Percentiles rank a stretch among this genome's conserved stretches.
Conservation (phyloP, 2,888 invertebrate genomes). For the Eulithis prunata region DNA sequence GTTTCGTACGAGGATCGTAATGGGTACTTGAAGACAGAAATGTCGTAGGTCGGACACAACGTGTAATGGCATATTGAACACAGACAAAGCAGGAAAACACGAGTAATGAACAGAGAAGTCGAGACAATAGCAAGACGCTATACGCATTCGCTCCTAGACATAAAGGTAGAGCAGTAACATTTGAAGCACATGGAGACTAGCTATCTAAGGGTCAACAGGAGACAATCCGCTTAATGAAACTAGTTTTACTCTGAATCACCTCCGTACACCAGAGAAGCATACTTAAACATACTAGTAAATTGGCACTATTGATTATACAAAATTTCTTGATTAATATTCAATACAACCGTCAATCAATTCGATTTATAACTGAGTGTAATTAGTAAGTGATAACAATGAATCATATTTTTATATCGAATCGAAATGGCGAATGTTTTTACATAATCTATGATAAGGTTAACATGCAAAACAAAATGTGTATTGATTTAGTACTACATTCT, state of each 20-base stretch:
- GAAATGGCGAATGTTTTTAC: neutral
- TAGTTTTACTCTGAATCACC: constrained; percentile 34
- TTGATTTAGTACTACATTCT: constrained; percentile 4
- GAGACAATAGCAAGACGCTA: constrained; percentile 46
- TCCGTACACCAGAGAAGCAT: neutral
- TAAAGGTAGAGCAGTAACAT: constrained; percentile 39
- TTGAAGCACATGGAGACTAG: constrained; percentile 50
- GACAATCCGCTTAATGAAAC: constrained; percentile 55
- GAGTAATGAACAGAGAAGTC: constrained; percentile 53
- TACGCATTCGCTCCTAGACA: constrained; percentile 50
- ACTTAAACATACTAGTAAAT: no score
- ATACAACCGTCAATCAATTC: constrained; percentile 14
- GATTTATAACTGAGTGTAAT: neutral
- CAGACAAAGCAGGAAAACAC: constrained; percentile 52
- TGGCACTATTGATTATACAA: no score
- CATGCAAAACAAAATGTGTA: constrained; percentile 3
- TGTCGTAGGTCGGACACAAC: constrained; percentile 45
- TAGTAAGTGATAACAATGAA: constrained; percentile 15
- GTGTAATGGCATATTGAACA: constrained; percentile 47
- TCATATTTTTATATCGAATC: neutral
- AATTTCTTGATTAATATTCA: neutral
- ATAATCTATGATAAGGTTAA: constrained; percentile 9
- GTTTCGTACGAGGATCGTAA: constrained; percentile 45
- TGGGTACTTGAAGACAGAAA: constrained; percentile 45
- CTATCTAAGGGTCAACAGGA: constrained; percentile 59